Evolutionary conservation across 2,113 vertebrate species (phyloP).

Genomic region (Phocoena phocoena): DNA sequence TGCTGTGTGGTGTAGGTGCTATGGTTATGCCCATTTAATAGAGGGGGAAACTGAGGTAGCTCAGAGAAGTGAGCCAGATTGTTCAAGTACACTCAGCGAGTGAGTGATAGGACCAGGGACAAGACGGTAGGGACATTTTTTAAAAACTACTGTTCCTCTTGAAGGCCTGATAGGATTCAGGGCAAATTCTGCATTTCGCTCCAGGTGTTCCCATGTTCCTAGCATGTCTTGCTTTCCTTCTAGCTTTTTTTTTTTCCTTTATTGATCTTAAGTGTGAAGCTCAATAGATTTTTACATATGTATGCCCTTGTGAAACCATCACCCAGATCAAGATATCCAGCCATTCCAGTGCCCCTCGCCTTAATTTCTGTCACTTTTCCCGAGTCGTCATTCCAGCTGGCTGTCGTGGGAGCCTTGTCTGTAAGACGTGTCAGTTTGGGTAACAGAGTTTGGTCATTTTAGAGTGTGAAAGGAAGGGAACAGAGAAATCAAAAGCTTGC

Average conservation of each 20-base stretch:
- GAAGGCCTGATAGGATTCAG: conserved; percentile 10
- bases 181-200: conserved; percentile 17
- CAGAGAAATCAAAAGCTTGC: conserved; percentile 70
- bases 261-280: neutral
- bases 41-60: neutral
- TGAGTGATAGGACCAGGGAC: neutral
- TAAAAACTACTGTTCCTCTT: neutral
- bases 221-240: neutral
- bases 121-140: neutral
- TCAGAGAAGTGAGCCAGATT: neutral
- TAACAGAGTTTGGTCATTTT: conserved; percentile 69
- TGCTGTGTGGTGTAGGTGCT: neutral
- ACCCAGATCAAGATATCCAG: conserved; percentile 9
- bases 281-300: neutral
- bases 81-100: neutral
- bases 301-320: neutral
- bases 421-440: conserved; percentile 49
- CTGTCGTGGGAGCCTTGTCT: conserved; percentile 52
- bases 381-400: neutral
- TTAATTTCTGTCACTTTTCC: conserved; percentile 50
- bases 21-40: neutral
- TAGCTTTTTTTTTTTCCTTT: neutral
- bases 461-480: conserved; percentile 57
- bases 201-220: conserved; percentile 14
- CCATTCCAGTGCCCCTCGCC: neutral